Conservation (phyloP, 1,140 invertebrate genomes). For the Rhynchophorus ferrugineus region DNA sequence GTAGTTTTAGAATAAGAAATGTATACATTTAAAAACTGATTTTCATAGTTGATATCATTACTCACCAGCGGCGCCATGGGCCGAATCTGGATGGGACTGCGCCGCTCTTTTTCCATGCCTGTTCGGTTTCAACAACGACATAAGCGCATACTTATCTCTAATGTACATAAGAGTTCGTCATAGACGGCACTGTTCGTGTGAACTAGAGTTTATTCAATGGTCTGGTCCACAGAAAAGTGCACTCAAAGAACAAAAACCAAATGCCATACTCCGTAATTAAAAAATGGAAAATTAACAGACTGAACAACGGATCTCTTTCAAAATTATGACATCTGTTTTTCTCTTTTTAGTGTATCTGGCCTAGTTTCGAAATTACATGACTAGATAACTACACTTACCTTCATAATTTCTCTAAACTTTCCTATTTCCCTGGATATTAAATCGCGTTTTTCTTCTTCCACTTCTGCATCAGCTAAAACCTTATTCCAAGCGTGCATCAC, state of each 20-base stretch:
- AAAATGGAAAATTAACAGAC: too few species aligned
- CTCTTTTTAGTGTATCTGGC: too few species aligned
- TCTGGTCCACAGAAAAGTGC: too few species aligned
- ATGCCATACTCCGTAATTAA: too few species aligned
- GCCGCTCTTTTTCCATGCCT: slow-evolving; percentile 38
- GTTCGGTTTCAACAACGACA: slow-evolving; percentile 42
- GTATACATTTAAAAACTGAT: slow-evolving; percentile 22
- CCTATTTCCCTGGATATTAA: slow-evolving; percentile 94
- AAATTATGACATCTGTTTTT: too few species aligned
- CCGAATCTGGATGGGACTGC: slow-evolving; percentile 39
- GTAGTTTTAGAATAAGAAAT: too few species aligned
- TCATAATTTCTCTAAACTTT: slow-evolving; percentile 94
- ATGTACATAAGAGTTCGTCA: slow-evolving; percentile 20
- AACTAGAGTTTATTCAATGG: too few species aligned
- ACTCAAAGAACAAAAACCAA: too few species aligned
- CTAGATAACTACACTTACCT: too few species aligned
- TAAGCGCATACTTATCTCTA: slow-evolving; percentile 40
- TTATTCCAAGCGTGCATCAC: slow-evolving; percentile 51
- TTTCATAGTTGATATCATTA: slow-evolving; percentile 33
- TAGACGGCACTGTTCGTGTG: too few species aligned
- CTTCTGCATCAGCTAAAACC: slow-evolving; percentile 68
- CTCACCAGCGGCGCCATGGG: slow-evolving; percentile 40
- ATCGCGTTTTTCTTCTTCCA: slow-evolving; percentile 94
- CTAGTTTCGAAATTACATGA: too few species aligned
- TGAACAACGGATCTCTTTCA: too few species aligned